Evolutionary conservation across 2,113 vertebrate species (phyloP), one percentile per base, ranked within the genome.

Genomic region (Proterorhinus semilunaris): DNA sequence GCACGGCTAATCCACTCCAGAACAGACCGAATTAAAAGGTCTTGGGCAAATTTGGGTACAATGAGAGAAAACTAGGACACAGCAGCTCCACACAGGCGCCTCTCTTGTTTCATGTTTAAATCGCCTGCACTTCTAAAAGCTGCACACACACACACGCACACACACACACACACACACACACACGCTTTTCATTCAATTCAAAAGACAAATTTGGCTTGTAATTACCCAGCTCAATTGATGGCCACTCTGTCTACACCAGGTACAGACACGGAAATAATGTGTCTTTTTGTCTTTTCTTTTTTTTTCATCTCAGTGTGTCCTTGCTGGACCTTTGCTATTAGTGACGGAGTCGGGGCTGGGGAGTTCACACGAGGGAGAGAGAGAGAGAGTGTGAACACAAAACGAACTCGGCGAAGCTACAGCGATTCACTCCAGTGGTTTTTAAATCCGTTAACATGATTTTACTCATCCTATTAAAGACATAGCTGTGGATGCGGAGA

Each of bases 371-470:
- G 68, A 73, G 50, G 48, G 69, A 55, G 73, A 75, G 75, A 66
- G 68, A 72, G 79, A 70, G 74, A 66, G 74, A 47, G 55, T 82
- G 71, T 9, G 67, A 72, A 77, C 75, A 68, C 76, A 76, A 81
- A 75, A 73, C 46, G 68, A 83, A 78, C 68, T 76, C 85, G 85
- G 87, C 86, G 89, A 47, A 76, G 81, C 83, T 66, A 79, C 84
- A 79, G 74, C 66, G 72, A 78, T 84, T 83, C 80, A 81, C 84
- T 86, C 86, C 83, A 84, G 87, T 80, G 83, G 83, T 87, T 91
- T 61, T 87, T 85, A 91, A 92, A 91, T 89, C 91, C 90, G 80
- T 83, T 91, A 91, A 92, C 89, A 59, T 88, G 91, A 92, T 92
- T 92, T 90, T 57, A 75, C 86, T 92, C 84, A 91, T 91, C 90